phyloP scores from a whole-genome alignment of 2,113 vertebrate species.

The Sarotherodon lohbergeri region DNA sequence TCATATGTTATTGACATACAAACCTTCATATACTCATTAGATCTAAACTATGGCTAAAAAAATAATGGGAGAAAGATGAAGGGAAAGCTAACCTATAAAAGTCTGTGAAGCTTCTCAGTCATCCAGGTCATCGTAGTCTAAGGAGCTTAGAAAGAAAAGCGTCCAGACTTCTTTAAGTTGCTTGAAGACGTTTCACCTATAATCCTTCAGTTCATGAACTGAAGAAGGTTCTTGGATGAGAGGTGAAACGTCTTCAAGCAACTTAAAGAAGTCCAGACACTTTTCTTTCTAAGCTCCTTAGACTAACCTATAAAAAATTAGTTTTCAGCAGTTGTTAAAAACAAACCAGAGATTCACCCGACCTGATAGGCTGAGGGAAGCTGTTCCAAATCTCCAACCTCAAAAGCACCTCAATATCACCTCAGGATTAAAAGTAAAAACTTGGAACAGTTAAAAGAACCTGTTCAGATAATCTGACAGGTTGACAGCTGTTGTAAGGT shows the following conservation, averaged over 20 bases:
- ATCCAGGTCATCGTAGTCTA: no score
- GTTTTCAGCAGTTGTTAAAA: background rate
- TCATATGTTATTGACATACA: background rate
- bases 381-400: background rate
- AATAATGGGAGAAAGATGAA: background rate
- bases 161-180: no score
- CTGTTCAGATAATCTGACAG: background rate
- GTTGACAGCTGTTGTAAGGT: background rate
- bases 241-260: no score
- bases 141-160: no score
- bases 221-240: no score
- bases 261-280: no score
- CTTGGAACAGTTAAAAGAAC: background rate
- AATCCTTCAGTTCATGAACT: no score
- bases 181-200: no score
- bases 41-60: background rate
- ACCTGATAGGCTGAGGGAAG: background rate
- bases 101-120: no score
- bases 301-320: background rate
- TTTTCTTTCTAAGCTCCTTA: no score
- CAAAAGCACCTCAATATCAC: background rate
- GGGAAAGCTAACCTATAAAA: background rate
- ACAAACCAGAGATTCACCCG: background rate
- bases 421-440: background rate
- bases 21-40: background rate